Base-by-base conservation (phyloP, 2,113 vertebrate species). In the Accipiter virgatus region DNA sequence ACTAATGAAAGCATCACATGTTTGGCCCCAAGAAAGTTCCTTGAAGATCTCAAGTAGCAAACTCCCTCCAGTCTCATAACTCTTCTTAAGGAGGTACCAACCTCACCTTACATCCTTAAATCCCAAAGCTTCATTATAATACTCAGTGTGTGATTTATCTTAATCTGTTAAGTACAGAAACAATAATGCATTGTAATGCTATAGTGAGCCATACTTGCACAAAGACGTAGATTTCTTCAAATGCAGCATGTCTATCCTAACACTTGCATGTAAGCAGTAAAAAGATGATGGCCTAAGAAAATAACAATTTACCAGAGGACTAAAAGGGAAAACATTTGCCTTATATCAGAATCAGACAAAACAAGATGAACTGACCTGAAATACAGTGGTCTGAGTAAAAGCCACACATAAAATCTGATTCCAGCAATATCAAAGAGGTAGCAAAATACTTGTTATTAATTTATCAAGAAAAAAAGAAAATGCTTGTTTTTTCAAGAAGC, bases 391-490 rank as follows among this genome's bases (percentile, higher is more conserved):
- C n/a, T 2, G 5, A 85, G 17, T 58, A 81, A 92, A 77, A 91
- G 42, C 23, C 61, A 50, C 29, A 48, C 42, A 48, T 8, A 66
- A 29, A 47, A 79, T 50, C 22, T 43, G 48, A 86, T 91, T 63
- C 56, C 32, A 86, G 53, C 52, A 84, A 81, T 40, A 87, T 38
- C 56, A 83, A 65, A 89, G 61, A 53, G 18, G 20, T 26, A 58
- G 29, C 16, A 91, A 89, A 79, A 91, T 81, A 45, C 13, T 78
- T 10, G 9, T 89, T 86, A 68, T 50, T 91, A 47, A 68, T 88
- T 95, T 92, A 70, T 78, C 38, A 77, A 48, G 58, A 94, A 94
- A 79, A 77, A 62, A 90, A 83, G 59, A 73, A 81, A 91, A 78
- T 16, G 7, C 3, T 10, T 88, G 5, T 0, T 12, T 85, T 75